Conservation (phyloP, 1,140 invertebrate genomes). For the Drosophila oshimai region DNA sequence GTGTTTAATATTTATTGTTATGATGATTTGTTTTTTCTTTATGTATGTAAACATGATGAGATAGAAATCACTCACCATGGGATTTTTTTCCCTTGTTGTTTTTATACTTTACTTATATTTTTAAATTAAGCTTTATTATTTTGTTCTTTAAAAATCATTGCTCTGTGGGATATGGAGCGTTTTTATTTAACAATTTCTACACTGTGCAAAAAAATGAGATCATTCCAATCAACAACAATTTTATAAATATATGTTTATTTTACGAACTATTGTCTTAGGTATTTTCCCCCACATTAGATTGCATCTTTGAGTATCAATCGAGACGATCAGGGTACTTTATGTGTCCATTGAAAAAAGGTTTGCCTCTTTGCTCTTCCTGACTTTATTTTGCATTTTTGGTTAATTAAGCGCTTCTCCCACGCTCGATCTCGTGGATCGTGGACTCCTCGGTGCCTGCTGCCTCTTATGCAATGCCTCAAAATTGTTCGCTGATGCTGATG, state of each 20-base stretch:
- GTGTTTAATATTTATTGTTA: background rate
- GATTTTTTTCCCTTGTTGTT: too few species aligned
- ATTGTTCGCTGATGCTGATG: conserved; percentile 28
- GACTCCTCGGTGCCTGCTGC: conserved; percentile 14
- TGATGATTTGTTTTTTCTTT: too few species aligned
- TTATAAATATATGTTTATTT: background rate
- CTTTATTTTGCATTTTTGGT: conserved; percentile 22
- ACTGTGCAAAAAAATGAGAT: background rate
- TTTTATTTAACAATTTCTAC: too few species aligned
- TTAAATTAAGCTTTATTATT: too few species aligned
- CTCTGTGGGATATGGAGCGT: too few species aligned
- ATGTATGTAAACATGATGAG: too few species aligned
- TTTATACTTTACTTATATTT: too few species aligned
- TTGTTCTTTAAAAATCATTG: too few species aligned
- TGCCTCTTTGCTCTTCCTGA: conserved; percentile 1
- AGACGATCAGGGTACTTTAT: conserved; percentile 2
- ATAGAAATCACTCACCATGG: too few species aligned
- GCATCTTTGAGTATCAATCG: background rate
- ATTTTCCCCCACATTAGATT: background rate
- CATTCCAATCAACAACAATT: background rate
- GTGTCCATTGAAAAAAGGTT: conserved; percentile 11
- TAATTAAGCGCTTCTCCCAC: conserved; percentile 40
- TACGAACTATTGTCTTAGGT: background rate
- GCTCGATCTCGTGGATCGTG: conserved; percentile 22
- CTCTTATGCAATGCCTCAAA: conserved; percentile 48